phyloP scores from a whole-genome alignment of 2,113 vertebrate genomes.

The Ptychochromis oligacanthus region DNA sequence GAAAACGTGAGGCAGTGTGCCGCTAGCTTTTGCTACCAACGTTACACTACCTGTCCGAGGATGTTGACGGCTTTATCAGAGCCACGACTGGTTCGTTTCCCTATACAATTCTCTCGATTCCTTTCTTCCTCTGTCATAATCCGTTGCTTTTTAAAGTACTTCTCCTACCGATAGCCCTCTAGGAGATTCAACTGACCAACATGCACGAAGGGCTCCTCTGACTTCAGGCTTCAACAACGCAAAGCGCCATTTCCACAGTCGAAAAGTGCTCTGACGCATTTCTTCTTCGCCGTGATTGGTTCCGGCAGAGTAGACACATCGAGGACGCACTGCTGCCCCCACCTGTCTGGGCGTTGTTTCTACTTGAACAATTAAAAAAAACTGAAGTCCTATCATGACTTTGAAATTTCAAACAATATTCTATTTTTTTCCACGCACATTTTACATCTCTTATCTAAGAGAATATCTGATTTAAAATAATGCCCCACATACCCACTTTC shows the following conservation, averaged over 20 bases:
- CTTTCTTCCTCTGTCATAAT: constrained; percentile 61
- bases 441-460: no score
- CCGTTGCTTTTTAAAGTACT: constrained; percentile 7
- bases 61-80: constrained; percentile 40
- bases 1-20: constrained; percentile 68
- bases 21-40: constrained; percentile 38
- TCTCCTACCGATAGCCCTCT: neutral
- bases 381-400: neutral
- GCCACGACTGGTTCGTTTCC: constrained; percentile 46
- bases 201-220: neutral
- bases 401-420: neutral
- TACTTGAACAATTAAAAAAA: neutral
- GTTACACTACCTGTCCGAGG: constrained; percentile 57
- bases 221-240: constrained; percentile 32
- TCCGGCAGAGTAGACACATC: neutral
- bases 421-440: no score
- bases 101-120: constrained; percentile 11
- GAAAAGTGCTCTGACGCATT: constrained; percentile 5
- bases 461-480: no score
- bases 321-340: constrained; percentile 6
- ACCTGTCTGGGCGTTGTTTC: neutral
- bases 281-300: constrained; percentile 29
- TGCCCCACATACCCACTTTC: no score
- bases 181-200: neutral
- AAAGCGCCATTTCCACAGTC: constrained; percentile 63